These are phyloP conservation scores for Athalia cordata DNA, from an alignment of 2,888 invertebrate species.

Conservation along the genomic window DNA sequence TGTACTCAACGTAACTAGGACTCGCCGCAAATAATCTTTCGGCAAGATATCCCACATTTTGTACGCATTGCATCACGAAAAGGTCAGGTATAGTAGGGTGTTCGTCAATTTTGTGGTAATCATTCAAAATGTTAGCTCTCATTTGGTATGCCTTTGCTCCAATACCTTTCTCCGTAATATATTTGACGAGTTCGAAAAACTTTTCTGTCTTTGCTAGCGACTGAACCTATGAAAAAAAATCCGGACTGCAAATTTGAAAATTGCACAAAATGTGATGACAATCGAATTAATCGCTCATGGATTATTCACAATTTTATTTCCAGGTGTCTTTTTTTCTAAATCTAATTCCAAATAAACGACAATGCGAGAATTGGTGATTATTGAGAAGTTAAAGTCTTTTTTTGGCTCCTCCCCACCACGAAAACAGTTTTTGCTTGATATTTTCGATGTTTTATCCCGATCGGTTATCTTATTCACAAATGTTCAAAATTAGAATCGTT, in stretches of 20 bases:
- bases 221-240: constrained; percentile 20
- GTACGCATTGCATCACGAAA: constrained; percentile 6
- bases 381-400: background rate
- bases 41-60: constrained; percentile 16
- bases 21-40: background rate
- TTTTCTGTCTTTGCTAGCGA: constrained; percentile 17
- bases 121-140: constrained; percentile 20
- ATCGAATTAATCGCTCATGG: constrained; percentile 4
- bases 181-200: constrained; percentile 12
- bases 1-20: background rate
- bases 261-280: background rate
- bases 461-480: constrained; percentile 1
- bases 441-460: constrained; percentile 2
- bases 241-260: constrained; percentile 1
- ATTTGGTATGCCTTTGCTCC: constrained; percentile 5
- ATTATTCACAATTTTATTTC: constrained; percentile 4
- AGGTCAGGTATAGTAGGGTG: constrained; percentile 24
- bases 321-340: background rate
- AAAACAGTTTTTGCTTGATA: background rate
- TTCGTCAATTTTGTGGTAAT: constrained; percentile 3
- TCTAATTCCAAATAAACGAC: background rate
- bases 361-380: background rate
- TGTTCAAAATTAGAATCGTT: constrained; percentile 9
- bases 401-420: background rate
- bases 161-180: constrained; percentile 21